Conservation (phyloP, 2,113 vertebrate species). For the Scopus umbretta region DNA sequence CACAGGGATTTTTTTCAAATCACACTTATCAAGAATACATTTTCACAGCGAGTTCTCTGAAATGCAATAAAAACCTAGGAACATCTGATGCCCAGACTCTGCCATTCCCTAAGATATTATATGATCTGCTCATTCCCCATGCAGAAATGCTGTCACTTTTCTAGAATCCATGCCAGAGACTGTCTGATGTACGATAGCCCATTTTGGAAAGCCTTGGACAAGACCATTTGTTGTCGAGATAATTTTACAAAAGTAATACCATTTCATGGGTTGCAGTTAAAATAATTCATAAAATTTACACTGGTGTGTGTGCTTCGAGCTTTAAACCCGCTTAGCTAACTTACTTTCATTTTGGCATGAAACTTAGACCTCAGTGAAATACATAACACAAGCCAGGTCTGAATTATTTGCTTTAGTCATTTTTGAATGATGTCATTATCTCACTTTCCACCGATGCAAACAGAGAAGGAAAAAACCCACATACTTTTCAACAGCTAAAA, state of each 20-base stretch:
- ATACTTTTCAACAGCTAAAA: slow-evolving; percentile 15
- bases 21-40: slow-evolving; percentile 43
- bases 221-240: slow-evolving; percentile 29
- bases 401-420: slow-evolving; percentile 8
- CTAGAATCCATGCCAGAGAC: neutral
- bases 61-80: slow-evolving; percentile 6
- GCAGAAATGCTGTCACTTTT: neutral
- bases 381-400: neutral
- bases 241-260: slow-evolving; percentile 27
- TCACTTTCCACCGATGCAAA: neutral
- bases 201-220: slow-evolving; percentile 17
- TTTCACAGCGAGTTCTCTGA: slow-evolving; percentile 45
- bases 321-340: neutral
- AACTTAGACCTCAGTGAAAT: neutral
- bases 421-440: slow-evolving; percentile 23
- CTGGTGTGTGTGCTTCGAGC: neutral
- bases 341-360: slow-evolving; percentile 2
- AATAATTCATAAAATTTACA: slow-evolving; percentile 9
- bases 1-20: neutral
- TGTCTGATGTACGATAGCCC: neutral
- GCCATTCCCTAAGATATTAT: neutral
- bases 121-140: slow-evolving; percentile 25
- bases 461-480: neutral
- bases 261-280: slow-evolving; percentile 9
- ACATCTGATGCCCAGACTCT: slow-evolving; percentile 42